A percentile compares a stretch with the other conserved stretches of the same genome.
phyloP scores from a whole-genome alignment of 1,140 invertebrate genomes.

The Drosophila lini region DNA sequence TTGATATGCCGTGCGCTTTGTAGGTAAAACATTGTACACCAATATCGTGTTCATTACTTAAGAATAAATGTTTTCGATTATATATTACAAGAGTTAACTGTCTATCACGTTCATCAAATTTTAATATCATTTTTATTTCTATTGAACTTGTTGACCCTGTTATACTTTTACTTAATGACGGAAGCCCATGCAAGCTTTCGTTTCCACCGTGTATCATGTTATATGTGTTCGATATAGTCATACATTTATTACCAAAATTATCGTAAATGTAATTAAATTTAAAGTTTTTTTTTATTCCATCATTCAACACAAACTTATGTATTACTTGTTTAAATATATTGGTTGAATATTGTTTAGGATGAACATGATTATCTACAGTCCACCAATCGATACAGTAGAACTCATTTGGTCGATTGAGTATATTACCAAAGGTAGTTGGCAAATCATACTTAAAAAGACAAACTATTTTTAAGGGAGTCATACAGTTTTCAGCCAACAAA shows the following conservation, averaged over 20 bases:
- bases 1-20: conserved; percentile 56
- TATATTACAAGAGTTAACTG: conserved; percentile 70
- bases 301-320: conserved; percentile 12
- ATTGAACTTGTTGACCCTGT: conserved; percentile 21
- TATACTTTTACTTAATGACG: conserved; percentile 23
- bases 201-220: conserved; percentile 20
- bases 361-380: neutral
- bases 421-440: conserved; percentile 40
- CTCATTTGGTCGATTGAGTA: conserved; percentile 54
- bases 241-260: conserved; percentile 14
- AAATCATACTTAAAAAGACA: conserved; percentile 66
- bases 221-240: conserved; percentile 35
- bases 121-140: conserved; percentile 64
- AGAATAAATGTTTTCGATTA: conserved; percentile 70
- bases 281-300: conserved; percentile 17
- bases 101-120: conserved; percentile 33
- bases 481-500: conserved; percentile 40
- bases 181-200: neutral
- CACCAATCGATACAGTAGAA: conserved; percentile 55
- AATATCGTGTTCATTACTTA: conserved; percentile 27
- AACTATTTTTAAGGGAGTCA: conserved; percentile 41
- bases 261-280: conserved; percentile 23
- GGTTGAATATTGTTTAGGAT: conserved; percentile 39
- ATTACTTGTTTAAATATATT: conserved; percentile 20
- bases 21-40: conserved; percentile 82